A percentile compares a stretch with the other conserved stretches of the same genome.
Conservation (phyloP, 2,113 vertebrate species). For the Erinaceus europaeus region DNA sequence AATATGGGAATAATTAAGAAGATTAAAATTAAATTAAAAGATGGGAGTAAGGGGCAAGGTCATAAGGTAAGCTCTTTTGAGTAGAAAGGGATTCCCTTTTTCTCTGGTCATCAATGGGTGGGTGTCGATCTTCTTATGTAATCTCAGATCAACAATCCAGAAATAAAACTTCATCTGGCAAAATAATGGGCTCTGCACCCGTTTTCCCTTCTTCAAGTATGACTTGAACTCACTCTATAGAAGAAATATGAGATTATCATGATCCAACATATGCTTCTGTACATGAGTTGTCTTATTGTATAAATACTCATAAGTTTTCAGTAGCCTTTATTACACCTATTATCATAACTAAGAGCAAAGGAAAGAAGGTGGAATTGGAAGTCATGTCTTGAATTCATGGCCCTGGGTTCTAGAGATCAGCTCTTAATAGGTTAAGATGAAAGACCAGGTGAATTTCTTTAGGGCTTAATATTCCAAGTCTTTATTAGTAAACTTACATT, state of each 20-base stretch:
- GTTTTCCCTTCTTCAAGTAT: background rate
- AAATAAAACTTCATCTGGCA: background rate
- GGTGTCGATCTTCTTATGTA: background rate
- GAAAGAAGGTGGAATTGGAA: background rate
- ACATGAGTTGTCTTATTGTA: background rate
- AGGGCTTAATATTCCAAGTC: background rate
- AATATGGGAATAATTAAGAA: too few species aligned
- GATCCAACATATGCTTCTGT: background rate
- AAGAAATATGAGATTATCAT: background rate
- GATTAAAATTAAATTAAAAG: too few species aligned
- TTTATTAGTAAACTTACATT: too few species aligned
- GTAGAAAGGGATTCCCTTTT: background rate
- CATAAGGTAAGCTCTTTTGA: too few species aligned
- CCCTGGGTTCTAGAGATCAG: background rate
- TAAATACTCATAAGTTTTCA: background rate
- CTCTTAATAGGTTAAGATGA: background rate
- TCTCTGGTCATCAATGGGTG: background rate
- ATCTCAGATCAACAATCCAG: background rate
- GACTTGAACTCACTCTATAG: background rate
- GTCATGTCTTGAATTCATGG: background rate
- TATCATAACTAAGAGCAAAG: background rate
- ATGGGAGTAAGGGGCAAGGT: background rate
- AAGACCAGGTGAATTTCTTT: background rate
- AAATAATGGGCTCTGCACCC: background rate
- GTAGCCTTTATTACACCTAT: background rate